Evolutionary conservation across 2,888 invertebrate genomes (phyloP), one percentile per base, ranked within the genome.

Genomic region (Uloborus plumipes): DNA sequence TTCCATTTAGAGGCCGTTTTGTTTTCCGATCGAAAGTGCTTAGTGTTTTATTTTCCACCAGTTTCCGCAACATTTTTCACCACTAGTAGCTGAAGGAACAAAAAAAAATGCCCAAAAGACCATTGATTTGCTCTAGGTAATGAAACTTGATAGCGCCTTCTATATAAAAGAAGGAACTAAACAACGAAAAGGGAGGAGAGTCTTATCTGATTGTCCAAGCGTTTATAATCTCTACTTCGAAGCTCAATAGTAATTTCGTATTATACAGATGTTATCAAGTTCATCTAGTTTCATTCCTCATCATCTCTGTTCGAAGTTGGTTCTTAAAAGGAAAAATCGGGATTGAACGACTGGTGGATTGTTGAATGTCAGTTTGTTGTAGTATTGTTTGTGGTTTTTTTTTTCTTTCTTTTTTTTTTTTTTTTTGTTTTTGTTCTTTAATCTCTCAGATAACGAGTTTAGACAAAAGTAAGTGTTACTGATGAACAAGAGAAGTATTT

Each of bases 221-320:
- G 58, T 77, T 77, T 65, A 77, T 58, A 77, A 71, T 58, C 58
- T 71, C 22, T 20, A 16, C 31, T 51, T 65, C 31, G 11, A 16
- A 51, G 62, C 31, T 62, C 51, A 77, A 70, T 70, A 64, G 51
- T 64, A 77, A 71, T 77, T 71, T 53, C 26, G 58, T 64, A 49
- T 77, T 70, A 62, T 64, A 77, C 77, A 70, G 77, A 77, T 77
- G 62, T 18, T 71, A 77, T 77, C 77, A 71, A 47, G 51, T 61
- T 53, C 62, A 39, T 62, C 62, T 72, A 31, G 22, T 55, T 55
- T 47, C 49, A 69, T 76, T 62, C 62, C 62, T 69, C 69, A 69
- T 22, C 62, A 76, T 76, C 53, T n/a, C 59, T 11, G 39, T 39
- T 39, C 39, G 39, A 39, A 39, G 39, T 39, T 39, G 7, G 39